Conservation (phyloP, 64 coral and sea anemone genomes). For the Trachythela sp. region DNA sequence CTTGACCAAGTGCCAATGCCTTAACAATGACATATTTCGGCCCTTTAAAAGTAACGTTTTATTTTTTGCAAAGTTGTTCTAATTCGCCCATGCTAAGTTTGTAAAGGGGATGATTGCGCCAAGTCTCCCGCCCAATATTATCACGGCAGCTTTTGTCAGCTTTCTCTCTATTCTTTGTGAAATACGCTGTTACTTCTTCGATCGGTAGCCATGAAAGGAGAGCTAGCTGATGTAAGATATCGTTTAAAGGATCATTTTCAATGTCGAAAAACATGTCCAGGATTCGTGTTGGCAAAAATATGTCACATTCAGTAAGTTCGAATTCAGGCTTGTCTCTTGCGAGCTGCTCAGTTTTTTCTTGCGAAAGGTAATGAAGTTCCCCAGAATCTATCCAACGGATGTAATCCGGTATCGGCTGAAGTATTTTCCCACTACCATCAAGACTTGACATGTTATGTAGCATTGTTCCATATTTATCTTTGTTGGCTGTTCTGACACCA, state of each 20-base stretch:
- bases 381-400: too few species aligned
- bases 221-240: conserved; percentile 42
- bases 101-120: conserved; percentile 48
- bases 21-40: conserved; percentile 39
- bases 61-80: conserved; percentile 32
- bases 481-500: too few species aligned
- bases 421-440: too few species aligned
- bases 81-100: conserved; percentile 32
- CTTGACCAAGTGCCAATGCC: conserved; percentile 19
- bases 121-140: conserved; percentile 38
- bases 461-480: too few species aligned
- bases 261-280: conserved; percentile 46
- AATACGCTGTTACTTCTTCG: conserved; percentile 44
- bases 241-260: conserved; percentile 51
- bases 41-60: conserved; percentile 21
- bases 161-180: not conserved
- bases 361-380: too few species aligned
- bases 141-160: conserved; percentile 31
- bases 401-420: too few species aligned
- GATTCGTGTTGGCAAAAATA: conserved; percentile 52
- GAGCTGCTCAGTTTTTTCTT: conserved; percentile 32
- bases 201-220: conserved; percentile 55
- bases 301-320: too few species aligned
- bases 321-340: too few species aligned
- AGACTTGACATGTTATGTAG: too few species aligned